Conservation (phyloP, 1,140 invertebrate genomes). For the Drosophila ogumai region DNA sequence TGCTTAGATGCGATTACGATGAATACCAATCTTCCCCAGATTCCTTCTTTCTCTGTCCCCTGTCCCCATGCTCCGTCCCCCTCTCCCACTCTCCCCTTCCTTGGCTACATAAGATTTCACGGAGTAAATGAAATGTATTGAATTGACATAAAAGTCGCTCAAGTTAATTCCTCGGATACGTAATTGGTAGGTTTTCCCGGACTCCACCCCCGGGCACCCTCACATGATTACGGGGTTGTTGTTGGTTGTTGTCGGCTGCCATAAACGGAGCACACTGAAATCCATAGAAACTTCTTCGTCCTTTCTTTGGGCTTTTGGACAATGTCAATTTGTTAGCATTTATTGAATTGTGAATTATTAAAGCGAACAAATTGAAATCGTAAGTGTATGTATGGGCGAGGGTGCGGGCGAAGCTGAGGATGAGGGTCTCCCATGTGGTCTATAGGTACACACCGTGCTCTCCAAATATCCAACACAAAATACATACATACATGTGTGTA, state of each 20-base stretch:
- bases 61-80: not conserved
- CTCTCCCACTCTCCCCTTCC: not conserved
- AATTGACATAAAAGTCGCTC: constrained; percentile 84
- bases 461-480: constrained; percentile 2
- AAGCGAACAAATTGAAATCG: constrained; percentile 82
- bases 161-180: constrained; percentile 79
- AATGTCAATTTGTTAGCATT: constrained; percentile 84
- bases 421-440: constrained; percentile 13
- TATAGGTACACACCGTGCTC: constrained; percentile 4
- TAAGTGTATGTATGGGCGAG: constrained; percentile 24
- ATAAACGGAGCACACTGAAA: constrained; percentile 47
- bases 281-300: constrained; percentile 56
- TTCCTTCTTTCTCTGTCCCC: not conserved
- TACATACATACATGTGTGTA: constrained; percentile 33
- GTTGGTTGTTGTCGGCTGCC: constrained; percentile 23
- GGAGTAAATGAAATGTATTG: constrained; percentile 83
- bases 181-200: constrained; percentile 67
- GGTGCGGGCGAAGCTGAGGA: not conserved
- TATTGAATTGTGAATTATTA: constrained; percentile 85
- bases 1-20: constrained; percentile 51
- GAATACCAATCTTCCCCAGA: constrained; percentile 21
- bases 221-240: constrained; percentile 75
- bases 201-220: constrained; percentile 10
- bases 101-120: constrained; percentile 22
- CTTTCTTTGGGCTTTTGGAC: constrained; percentile 62